These are phyloP conservation scores for Drosophila suboccidentalis DNA, from an alignment of 2,888 invertebrate genomes.

Conservation along the genomic window DNA sequence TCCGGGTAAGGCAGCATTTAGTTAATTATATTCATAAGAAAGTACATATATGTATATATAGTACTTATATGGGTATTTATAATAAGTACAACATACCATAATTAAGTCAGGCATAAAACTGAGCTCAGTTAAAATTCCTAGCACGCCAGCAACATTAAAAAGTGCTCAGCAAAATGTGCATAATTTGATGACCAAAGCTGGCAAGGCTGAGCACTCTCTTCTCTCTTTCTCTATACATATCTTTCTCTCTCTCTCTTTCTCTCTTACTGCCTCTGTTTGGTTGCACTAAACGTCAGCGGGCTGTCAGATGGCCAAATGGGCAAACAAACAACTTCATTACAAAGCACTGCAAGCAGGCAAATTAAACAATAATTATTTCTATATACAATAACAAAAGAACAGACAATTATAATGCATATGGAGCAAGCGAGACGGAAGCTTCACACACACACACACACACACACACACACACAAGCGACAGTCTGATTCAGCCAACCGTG, in stretches of 20 bases:
- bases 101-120: constrained; percentile 19
- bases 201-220: neutral
- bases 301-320: constrained; percentile 46
- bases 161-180: constrained; percentile 54
- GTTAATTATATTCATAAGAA: constrained; percentile 18
- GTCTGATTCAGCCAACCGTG: constrained; percentile 51
- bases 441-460: constrained; percentile 26
- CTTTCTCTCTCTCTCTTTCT: neutral
- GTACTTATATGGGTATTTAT: neutral
- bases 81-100: constrained; percentile 17
- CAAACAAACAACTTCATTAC: constrained; percentile 63
- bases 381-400: constrained; percentile 56
- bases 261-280: neutral
- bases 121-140: constrained; percentile 47
- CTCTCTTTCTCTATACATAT: neutral
- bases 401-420: constrained; percentile 36
- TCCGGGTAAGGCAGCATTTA: constrained; percentile 36
- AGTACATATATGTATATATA: neutral
- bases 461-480: constrained; percentile 6
- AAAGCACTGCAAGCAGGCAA: constrained; percentile 55
- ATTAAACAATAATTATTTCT: constrained; percentile 78
- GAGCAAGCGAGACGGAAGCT: constrained; percentile 40
- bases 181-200: constrained; percentile 34
- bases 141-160: constrained; percentile 60
- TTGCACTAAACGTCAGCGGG: constrained; percentile 17